Percentiles rank a stretch among this genome's conserved stretches.
Conservation (phyloP, 2,797 vertebrate genomes). For the Knipowitschia caucasica region DNA sequence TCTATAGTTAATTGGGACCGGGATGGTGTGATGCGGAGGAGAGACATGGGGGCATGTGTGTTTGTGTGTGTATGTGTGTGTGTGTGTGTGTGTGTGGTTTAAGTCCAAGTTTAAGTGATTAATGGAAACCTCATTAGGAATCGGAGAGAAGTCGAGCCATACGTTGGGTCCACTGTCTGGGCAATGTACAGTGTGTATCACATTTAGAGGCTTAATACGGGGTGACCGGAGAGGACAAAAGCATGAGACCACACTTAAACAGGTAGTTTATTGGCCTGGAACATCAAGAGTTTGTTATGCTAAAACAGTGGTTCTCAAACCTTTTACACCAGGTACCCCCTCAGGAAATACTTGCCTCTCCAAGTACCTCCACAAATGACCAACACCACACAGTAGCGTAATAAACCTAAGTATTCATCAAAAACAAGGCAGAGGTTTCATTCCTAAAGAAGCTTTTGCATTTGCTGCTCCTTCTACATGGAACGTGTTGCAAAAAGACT, state of each 20-base stretch:
- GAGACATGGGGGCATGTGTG: constrained; percentile 16
- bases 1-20: constrained; percentile 61
- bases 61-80: not conserved
- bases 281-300: no score
- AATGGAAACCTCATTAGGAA: constrained; percentile 62
- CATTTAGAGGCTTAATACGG: constrained; percentile 28
- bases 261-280: constrained; percentile 16
- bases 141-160: constrained; percentile 36
- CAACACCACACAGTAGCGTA: no score
- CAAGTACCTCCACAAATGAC: no score
- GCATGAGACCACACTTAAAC: constrained; percentile 23
- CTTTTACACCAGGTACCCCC: no score
- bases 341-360: no score
- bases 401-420: no score
- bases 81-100: not conserved
- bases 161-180: constrained; percentile 13
- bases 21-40: constrained; percentile 25
- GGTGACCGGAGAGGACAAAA: constrained; percentile 23
- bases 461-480: no score
- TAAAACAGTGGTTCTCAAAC: no score
- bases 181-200: constrained; percentile 15
- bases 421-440: no score
- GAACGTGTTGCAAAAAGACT: no score
- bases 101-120: constrained; percentile 38
- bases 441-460: no score